Evolutionary conservation across 2,888 invertebrate species (phyloP), one percentile per base, ranked within the genome.

Genomic region (Criorhina ranunculi): DNA sequence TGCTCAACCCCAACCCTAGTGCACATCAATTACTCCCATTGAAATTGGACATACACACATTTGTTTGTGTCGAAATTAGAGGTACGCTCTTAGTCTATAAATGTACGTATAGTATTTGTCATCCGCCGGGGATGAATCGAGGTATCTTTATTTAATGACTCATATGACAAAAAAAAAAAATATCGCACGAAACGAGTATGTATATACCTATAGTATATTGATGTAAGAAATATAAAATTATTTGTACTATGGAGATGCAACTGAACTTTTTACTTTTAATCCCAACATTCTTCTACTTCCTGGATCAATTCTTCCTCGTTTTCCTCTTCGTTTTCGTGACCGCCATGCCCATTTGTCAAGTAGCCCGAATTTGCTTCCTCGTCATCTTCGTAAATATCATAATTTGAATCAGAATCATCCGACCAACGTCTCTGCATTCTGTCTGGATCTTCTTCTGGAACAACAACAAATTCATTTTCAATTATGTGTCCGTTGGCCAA

Each of bases 401-500:
- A 37, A 8, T 62, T 60, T 12, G 55, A 80, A 35, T 82, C 70
- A 0, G 64, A 66, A 15, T 59, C 40, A 53, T 51, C 70, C 2
- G 72, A 72, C 72, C 72, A 79, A 7, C 64, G 70, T 15, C 70
- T 44, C 7, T 80, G 12, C 40, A 64, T 51, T 19, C 70, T 31
- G n/a, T 78, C 49, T 2, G 49, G 37, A 59, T 82, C 76, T 8
- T 76, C 78, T 19, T 82, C 70, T 0, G 82, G 79, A 3, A 87
- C 51, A n/a, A 87, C 53, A 6, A 88, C 46, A 8, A 57, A 46
- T 11, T 81, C 81, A 37, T 73, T 35, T 49, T 86, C 81, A n/a
- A 88, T 69, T n/a, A 60, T 19, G 46, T 87, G 86, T 8, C 67
- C 72, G 12, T 87, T 87, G 19, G 31, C 37, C 11, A 69, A 11